phyloP scores from a whole-genome alignment of 2,888 invertebrate genomes.

The Rhopalosiphum nymphaeae region DNA sequence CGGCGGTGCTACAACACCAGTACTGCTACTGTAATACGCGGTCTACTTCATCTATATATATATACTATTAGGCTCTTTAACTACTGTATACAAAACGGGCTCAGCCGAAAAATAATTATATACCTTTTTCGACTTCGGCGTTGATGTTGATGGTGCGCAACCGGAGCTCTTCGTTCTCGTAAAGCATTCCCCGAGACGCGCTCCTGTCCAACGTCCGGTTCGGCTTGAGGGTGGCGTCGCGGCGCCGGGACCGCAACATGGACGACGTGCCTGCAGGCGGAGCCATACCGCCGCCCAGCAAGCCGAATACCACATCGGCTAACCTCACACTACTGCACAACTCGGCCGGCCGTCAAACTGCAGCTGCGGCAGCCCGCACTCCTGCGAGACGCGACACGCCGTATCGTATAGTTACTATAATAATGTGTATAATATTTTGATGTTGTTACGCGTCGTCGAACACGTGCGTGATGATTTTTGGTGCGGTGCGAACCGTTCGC shows the following conservation, averaged over 20 bases:
- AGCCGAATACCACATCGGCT: conserved; percentile 48
- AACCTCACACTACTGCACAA: conserved; percentile 29
- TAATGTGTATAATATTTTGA: no score
- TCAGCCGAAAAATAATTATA: conserved; percentile 59
- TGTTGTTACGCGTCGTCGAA: neutral
- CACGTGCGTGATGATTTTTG: neutral
- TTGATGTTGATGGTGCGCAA: conserved; percentile 91
- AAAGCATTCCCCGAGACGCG: conserved; percentile 92
- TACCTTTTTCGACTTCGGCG: conserved; percentile 92
- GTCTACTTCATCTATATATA: no score
- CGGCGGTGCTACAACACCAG: no score
- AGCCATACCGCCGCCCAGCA: conserved; percentile 70
- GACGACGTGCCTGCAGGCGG: conserved; percentile 77
- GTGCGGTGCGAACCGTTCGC: conserved; percentile 7
- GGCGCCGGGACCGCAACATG: conserved; percentile 88
- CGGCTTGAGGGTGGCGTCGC: conserved; percentile 90
- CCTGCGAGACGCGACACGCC: neutral
- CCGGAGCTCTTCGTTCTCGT: conserved; percentile 92
- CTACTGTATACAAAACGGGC: no score
- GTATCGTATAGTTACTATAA: neutral
- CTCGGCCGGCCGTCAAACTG: neutral
- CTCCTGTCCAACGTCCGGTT: conserved; percentile 91
- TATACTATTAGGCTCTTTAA: no score
- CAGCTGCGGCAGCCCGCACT: neutral
- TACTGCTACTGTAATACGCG: no score